These are phyloP conservation scores for Orthosia gothica DNA, from an alignment of 2,888 invertebrate genomes.

Conservation along the genomic window DNA sequence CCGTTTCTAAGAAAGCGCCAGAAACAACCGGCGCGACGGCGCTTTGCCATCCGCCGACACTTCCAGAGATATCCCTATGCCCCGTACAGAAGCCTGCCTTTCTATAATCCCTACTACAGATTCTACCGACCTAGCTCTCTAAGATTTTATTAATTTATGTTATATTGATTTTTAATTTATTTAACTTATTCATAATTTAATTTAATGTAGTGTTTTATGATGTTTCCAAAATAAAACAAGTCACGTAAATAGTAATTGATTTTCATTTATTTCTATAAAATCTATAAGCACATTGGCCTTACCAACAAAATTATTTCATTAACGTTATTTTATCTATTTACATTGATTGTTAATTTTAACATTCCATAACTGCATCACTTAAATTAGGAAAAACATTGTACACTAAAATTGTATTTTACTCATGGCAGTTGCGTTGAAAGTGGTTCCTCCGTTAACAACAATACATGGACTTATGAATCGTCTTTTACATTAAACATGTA, in stretches of 20 bases:
- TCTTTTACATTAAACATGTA: slow-evolving; percentile 65
- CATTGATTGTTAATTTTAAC: slow-evolving; percentile 76
- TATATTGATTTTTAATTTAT: slow-evolving; percentile 20
- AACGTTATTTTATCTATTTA: slow-evolving; percentile 72
- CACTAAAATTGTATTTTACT: slow-evolving; percentile 77
- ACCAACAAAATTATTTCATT: slow-evolving; percentile 66
- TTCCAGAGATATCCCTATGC: slow-evolving; percentile 76
- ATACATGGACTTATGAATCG: slow-evolving; percentile 64
- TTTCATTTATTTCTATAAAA: slow-evolving; percentile 83
- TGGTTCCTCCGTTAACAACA: slow-evolving; percentile 67
- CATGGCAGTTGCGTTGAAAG: slow-evolving; percentile 76
- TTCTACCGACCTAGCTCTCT: slow-evolving; percentile 85
- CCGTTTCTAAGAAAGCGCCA: slow-evolving; percentile 74
- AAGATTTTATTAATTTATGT: slow-evolving; percentile 78
- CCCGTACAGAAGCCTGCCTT: slow-evolving; percentile 75
- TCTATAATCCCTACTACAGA: slow-evolving; percentile 79
- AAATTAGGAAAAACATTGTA: slow-evolving; percentile 75
- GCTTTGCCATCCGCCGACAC: slow-evolving; percentile 78
- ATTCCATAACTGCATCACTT: slow-evolving; percentile 67
- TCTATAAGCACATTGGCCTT: slow-evolving; percentile 80
- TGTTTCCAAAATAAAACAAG: slow-evolving; percentile 43
- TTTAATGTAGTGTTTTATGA: slow-evolving; percentile 11
- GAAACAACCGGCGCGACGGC: slow-evolving; percentile 70
- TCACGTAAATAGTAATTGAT: slow-evolving; percentile 55
- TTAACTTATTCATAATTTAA: slow-evolving; percentile 62